A percentile compares a stretch with the other conserved stretches of the same genome.
These are phyloP conservation scores for Myocastor coypus DNA, from an alignment of 2,113 vertebrate genomes.

Conservation along the genomic window DNA sequence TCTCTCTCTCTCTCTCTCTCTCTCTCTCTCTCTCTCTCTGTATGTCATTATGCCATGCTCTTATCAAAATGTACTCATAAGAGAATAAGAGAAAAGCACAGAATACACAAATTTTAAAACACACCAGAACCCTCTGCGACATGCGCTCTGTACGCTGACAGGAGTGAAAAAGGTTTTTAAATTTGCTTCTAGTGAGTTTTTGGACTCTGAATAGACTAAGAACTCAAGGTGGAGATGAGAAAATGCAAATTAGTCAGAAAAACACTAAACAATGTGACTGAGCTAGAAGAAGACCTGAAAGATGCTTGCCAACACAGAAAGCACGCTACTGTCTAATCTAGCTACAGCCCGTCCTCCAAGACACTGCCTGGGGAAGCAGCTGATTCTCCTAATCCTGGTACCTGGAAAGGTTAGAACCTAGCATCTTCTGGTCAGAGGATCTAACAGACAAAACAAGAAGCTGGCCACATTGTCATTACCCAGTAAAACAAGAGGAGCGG, in stretches of 20 bases:
- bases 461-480: neutral
- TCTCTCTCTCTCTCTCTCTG: too few relatives aligned
- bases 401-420: neutral
- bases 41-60: neutral
- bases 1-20: too few relatives aligned
- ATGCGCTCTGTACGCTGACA: neutral
- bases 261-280: neutral
- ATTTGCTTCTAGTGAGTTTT: slow-evolving; percentile 20
- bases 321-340: too few relatives aligned
- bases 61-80: slow-evolving; percentile 38
- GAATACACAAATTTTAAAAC: neutral
- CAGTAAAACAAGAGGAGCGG: neutral
- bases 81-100: neutral
- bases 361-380: neutral
- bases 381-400: neutral
- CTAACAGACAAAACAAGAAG: neutral
- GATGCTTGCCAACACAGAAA: neutral
- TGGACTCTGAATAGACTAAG: neutral
- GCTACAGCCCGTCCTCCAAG: neutral
- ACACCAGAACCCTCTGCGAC: neutral
- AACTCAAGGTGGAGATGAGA: neutral
- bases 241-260: neutral
- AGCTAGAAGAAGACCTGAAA: neutral
- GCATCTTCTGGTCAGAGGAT: neutral
- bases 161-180: neutral